Conservation (phyloP, 2,113 vertebrate species). For the Chionis minor region DNA sequence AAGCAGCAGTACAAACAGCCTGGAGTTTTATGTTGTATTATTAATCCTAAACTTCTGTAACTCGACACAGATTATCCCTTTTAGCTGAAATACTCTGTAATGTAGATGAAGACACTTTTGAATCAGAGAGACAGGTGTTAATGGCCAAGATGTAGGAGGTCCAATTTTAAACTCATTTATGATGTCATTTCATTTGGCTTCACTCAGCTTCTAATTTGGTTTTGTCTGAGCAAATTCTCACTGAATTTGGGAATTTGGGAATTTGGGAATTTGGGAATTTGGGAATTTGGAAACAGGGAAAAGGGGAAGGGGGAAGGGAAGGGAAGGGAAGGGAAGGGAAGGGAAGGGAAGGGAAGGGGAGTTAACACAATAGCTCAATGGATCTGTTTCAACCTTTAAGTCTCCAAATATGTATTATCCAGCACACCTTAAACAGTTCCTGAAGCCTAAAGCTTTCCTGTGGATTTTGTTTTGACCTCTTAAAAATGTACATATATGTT, state of each 20-base stretch:
- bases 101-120: not conserved
- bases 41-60: not conserved
- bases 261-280: no score
- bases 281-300: no score
- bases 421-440: not conserved
- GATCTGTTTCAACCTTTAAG: not conserved
- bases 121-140: not conserved
- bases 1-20: not conserved
- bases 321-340: no score
- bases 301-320: no score
- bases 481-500: not conserved
- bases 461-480: not conserved
- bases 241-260: no score
- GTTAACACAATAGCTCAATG: not conserved
- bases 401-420: not conserved
- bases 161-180: not conserved
- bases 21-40: not conserved
- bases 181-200: not conserved
- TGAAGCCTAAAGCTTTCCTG: not conserved
- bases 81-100: not conserved
- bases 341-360: no score
- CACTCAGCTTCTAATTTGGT: not conserved
- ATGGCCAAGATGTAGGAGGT: not conserved
- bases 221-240: not conserved
- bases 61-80: not conserved